Percentiles rank a stretch among this genome's conserved stretches.
Conservation (phyloP, 1,140 invertebrate species). For the Cydia amplana region DNA sequence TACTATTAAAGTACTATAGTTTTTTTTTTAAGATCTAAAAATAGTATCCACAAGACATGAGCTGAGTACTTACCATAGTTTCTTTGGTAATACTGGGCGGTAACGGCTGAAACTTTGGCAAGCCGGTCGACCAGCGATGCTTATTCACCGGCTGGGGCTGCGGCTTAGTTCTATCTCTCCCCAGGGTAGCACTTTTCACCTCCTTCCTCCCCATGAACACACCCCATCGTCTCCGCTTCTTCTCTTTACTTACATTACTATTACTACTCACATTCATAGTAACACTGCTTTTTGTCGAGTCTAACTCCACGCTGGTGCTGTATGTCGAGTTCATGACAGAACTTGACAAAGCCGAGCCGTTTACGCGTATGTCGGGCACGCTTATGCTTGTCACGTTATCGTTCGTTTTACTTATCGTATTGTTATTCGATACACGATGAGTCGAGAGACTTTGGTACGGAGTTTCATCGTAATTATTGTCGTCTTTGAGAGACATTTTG, state of each 20-base stretch:
- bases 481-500: slow-evolving; percentile 57
- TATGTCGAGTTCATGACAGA: slow-evolving; percentile 63
- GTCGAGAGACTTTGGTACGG: slow-evolving; percentile 72
- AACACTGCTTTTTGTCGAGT: slow-evolving; percentile 44
- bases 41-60: too few relatives aligned
- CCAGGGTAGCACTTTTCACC: slow-evolving; percentile 83
- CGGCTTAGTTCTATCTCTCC: slow-evolving; percentile 79
- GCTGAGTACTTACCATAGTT: slow-evolving; percentile 81
- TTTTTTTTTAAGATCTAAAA: too few relatives aligned
- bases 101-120: slow-evolving; percentile 83
- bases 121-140: slow-evolving; percentile 84
- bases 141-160: slow-evolving; percentile 76
- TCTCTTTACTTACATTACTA: slow-evolving; percentile 76
- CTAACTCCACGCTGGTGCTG: slow-evolving; percentile 49
- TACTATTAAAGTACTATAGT: too few relatives aligned
- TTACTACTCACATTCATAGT: slow-evolving; percentile 52
- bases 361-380: slow-evolving; percentile 52
- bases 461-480: slow-evolving; percentile 65
- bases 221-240: slow-evolving; percentile 83
- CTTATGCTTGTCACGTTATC: slow-evolving; percentile 74
- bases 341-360: slow-evolving; percentile 59
- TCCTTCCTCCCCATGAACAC: slow-evolving; percentile 82
- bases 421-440: slow-evolving; percentile 60
- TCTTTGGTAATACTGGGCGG: slow-evolving; percentile 87
- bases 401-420: slow-evolving; percentile 57